Conservation (phyloP, 2,113 vertebrate species). For the Stegastes partitus region DNA sequence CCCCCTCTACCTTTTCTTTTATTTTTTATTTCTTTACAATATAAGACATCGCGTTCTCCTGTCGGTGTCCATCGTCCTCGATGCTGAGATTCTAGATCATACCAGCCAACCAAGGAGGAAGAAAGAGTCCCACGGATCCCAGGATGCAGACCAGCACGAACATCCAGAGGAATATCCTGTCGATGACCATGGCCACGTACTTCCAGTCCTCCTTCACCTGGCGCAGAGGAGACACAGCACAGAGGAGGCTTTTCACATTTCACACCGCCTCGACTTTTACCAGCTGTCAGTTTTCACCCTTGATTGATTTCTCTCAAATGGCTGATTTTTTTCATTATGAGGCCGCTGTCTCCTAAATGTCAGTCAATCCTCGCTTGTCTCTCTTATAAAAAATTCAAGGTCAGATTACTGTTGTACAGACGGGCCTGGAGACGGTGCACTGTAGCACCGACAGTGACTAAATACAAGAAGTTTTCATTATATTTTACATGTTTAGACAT, state of each 20-base stretch:
- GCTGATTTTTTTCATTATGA: slow-evolving; percentile 71
- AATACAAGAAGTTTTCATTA: neutral
- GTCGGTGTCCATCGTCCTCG: slow-evolving; percentile 5
- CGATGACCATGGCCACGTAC: slow-evolving; percentile 98
- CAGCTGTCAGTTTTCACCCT: slow-evolving; percentile 72
- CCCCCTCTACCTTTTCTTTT: neutral
- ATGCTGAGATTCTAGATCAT: slow-evolving; percentile 87
- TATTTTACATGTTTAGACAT: slow-evolving; percentile 6
- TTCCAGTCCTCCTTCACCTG: slow-evolving; percentile 99
- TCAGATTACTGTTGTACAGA: slow-evolving; percentile 56
- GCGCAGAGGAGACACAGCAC: slow-evolving; percentile 53
- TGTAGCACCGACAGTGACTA: slow-evolving; percentile 17
- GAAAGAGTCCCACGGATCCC: slow-evolving; percentile 96
- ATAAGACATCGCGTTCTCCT: slow-evolving; percentile 11
- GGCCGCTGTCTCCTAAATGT: slow-evolving; percentile 67
- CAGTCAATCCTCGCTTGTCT: slow-evolving; percentile 64
- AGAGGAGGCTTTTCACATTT: slow-evolving; percentile 62
- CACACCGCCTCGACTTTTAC: slow-evolving; percentile 55
- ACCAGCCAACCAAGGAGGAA: slow-evolving; percentile 96
- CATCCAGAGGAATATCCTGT: slow-evolving; percentile 99
- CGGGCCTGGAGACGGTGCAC: neutral
- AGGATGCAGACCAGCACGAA: slow-evolving; percentile 96
- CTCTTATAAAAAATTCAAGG: slow-evolving; percentile 68
- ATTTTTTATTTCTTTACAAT: no score
- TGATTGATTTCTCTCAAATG: slow-evolving; percentile 78